These are phyloP conservation scores for Astreopora myriophthalma DNA, from an alignment of 64 coral and sea anemone species.

Conservation along the genomic window DNA sequence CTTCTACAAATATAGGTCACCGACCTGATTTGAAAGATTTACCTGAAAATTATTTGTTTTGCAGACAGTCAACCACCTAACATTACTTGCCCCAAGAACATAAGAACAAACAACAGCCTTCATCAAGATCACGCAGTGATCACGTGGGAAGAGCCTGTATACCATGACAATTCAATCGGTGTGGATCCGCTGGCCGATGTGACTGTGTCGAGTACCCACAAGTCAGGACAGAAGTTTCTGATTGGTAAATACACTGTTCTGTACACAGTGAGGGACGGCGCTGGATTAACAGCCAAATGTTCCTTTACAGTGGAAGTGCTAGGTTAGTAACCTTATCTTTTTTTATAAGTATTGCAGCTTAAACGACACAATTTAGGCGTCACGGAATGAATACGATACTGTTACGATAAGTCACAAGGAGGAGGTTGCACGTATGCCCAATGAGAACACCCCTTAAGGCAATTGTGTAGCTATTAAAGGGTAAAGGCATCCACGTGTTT, in stretches of 20 bases:
- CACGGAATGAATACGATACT: too few species aligned
- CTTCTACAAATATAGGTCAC: too few species aligned
- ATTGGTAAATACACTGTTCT: conserved; percentile 67
- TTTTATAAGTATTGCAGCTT: neutral
- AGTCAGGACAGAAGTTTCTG: conserved; percentile 56
- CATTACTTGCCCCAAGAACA: conserved; percentile 62
- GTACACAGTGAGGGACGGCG: conserved; percentile 62
- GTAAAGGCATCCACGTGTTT: too few species aligned
- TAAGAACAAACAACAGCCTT: conserved; percentile 43
- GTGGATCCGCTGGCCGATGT: conserved; percentile 79
- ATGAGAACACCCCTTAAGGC: too few species aligned
- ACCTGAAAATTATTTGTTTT: neutral
- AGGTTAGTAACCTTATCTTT: conserved; percentile 39
- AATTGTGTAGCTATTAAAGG: too few species aligned
- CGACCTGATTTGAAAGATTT: neutral
- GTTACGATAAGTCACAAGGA: too few species aligned
- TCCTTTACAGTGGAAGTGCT: conserved; percentile 58
- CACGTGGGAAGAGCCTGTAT: conserved; percentile 53
- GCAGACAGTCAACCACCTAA: conserved; percentile 70
- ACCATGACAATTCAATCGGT: conserved; percentile 67
- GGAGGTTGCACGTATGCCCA: too few species aligned
- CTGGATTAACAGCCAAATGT: conserved; percentile 26
- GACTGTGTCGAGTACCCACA: conserved; percentile 32
- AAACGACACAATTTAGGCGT: neutral
- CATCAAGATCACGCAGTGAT: conserved; percentile 45